Conservation (phyloP, 2,888 invertebrate species). For the Orthosia gracilis region DNA sequence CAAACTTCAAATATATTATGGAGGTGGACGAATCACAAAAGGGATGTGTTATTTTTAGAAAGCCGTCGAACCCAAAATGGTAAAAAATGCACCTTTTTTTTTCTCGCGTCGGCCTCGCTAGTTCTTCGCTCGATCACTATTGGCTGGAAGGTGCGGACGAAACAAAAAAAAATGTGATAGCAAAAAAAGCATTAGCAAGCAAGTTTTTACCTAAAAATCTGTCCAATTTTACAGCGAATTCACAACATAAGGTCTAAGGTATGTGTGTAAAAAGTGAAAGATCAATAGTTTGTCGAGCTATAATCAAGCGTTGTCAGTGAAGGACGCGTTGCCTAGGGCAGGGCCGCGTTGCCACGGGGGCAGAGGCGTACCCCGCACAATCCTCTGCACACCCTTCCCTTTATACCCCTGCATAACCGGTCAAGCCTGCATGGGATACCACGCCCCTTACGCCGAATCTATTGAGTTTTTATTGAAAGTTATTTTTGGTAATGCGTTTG, state of each 20-base stretch:
- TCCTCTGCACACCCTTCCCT: constrained; percentile 37
- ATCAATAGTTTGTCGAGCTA: constrained; percentile 41
- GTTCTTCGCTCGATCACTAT: background rate
- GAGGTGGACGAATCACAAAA: background rate
- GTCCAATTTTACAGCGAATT: background rate
- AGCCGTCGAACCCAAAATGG: no score
- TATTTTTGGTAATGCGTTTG: constrained; percentile 22
- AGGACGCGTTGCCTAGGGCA: constrained; percentile 39
- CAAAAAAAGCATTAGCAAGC: background rate
- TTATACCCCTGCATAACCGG: constrained; percentile 44
- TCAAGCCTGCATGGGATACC: constrained; percentile 35
- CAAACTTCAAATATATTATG: no score
- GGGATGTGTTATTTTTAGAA: no score
- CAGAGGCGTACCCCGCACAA: constrained; percentile 15
- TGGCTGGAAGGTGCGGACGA: background rate
- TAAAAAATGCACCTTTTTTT: no score
- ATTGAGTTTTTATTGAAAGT: constrained; percentile 32
- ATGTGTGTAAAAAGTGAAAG: no score
- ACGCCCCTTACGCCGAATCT: constrained; percentile 27
- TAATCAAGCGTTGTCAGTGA: constrained; percentile 21
- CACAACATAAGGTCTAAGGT: background rate
- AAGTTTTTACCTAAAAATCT: background rate
- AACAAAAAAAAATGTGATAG: no score
- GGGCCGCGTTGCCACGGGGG: constrained; percentile 29
- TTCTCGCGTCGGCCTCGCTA: background rate